Percentiles rank a stretch among this genome's conserved stretches.
Evolutionary conservation across 2,113 vertebrate species (phyloP).

Genomic region (Miniopterus natalensis): DNA sequence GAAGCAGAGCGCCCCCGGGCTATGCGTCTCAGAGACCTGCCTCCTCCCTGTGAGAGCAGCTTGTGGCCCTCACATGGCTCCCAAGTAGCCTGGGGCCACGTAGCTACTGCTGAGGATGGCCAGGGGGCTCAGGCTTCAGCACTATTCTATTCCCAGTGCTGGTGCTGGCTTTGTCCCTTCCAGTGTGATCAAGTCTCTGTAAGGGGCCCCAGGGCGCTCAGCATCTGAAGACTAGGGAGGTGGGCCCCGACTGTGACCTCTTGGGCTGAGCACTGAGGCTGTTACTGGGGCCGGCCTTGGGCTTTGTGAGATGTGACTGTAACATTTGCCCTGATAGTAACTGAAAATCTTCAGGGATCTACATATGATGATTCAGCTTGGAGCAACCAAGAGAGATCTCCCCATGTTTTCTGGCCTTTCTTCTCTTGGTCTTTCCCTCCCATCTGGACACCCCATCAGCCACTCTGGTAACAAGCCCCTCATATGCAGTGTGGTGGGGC

Average conservation of each 20-base stretch:
- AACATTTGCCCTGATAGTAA: background rate
- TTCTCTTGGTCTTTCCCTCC: background rate
- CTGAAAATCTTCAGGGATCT: background rate
- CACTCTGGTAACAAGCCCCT: background rate
- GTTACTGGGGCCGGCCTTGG: background rate
- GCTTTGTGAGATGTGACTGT: background rate
- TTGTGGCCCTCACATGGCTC: background rate
- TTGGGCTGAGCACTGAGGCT: background rate
- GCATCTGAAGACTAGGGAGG: background rate
- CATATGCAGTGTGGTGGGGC: background rate
- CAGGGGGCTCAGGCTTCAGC: background rate
- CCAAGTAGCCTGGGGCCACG: background rate
- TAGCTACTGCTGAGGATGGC: background rate
- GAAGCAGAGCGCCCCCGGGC: background rate
- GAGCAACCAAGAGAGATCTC: background rate
- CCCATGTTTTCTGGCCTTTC: background rate
- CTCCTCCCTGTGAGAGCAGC: background rate
- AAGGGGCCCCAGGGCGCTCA: background rate
- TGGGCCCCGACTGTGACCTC: background rate
- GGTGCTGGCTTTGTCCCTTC: background rate
- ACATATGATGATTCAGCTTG: background rate
- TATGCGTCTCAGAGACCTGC: background rate
- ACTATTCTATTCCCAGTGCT: background rate
- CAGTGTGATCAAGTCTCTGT: background rate
- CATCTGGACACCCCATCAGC: background rate